These are phyloP conservation scores for Hemiprocne comata DNA, from an alignment of 2,113 vertebrate genomes.

Conservation along the genomic window DNA sequence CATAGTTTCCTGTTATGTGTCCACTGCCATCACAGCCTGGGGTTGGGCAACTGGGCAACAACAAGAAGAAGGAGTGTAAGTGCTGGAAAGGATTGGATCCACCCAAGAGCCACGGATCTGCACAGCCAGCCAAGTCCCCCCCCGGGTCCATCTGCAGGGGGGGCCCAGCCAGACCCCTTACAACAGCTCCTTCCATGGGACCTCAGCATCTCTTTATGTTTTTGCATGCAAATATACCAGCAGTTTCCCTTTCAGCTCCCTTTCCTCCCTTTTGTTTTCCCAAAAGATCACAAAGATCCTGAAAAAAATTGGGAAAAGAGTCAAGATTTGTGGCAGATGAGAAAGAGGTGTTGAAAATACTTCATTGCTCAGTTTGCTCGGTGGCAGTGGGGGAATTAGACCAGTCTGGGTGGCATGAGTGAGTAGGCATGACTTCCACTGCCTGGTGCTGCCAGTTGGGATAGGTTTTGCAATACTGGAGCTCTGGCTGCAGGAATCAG, in stretches of 20 bases:
- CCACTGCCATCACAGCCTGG: conserved; percentile 98
- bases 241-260: neutral
- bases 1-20: conserved; percentile 99
- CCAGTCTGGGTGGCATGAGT: neutral
- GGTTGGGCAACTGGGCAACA: conserved; percentile 90
- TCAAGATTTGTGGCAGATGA: neutral
- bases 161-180: neutral
- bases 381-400: neutral
- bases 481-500: neutral
- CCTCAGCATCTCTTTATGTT: accelerated
- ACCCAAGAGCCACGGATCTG: neutral
- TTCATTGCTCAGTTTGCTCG: accelerated
- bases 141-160: neutral
- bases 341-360: neutral
- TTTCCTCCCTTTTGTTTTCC: neutral
- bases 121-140: neutral
- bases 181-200: neutral
- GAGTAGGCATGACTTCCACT: neutral
- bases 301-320: neutral
- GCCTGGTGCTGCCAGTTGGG: neutral
- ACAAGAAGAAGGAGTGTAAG: conserved; percentile 19
- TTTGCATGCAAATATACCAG: neutral
- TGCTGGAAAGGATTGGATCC: neutral
- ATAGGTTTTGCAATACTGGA: neutral
- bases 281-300: neutral